Conservation (phyloP, 2,113 vertebrate species). For the Taxidea taxus region DNA sequence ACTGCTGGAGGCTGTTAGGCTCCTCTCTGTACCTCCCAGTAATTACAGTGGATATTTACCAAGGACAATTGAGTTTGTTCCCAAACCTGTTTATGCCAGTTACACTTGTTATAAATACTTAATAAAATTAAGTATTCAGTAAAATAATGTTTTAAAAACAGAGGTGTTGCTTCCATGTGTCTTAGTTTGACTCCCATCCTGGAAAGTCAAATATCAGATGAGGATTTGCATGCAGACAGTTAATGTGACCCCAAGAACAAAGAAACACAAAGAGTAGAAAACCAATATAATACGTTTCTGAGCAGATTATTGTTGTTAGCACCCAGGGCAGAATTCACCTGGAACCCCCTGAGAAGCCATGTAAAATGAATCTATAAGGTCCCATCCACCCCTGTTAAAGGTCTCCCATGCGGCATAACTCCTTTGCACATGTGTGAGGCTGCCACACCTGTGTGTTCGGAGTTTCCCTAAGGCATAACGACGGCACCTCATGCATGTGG, state of each 20-base stretch:
- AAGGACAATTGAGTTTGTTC: background rate
- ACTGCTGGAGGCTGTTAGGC: background rate
- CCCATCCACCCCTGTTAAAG: background rate
- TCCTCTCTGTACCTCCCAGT: background rate
- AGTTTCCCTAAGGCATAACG: background rate
- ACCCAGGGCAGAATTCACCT: background rate
- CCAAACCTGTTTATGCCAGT: no score
- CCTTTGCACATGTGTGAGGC: background rate
- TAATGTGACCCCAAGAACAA: background rate
- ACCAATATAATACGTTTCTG: background rate
- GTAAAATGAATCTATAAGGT: background rate
- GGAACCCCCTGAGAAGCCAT: background rate
- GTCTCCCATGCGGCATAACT: background rate
- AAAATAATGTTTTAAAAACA: background rate
- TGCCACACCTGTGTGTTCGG: rapidly evolving
- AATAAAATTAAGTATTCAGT: background rate
- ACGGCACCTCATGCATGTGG: background rate
- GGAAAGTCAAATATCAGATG: background rate
- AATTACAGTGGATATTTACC: background rate
- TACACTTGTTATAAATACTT: background rate
- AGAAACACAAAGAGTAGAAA: background rate
- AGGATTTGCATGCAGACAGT: background rate
- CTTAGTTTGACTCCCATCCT: background rate
- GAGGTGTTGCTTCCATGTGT: background rate
- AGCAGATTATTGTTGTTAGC: background rate